Evolutionary conservation across 2,113 vertebrate species (phyloP).

Genomic region (Theristicus caerulescens): DNA sequence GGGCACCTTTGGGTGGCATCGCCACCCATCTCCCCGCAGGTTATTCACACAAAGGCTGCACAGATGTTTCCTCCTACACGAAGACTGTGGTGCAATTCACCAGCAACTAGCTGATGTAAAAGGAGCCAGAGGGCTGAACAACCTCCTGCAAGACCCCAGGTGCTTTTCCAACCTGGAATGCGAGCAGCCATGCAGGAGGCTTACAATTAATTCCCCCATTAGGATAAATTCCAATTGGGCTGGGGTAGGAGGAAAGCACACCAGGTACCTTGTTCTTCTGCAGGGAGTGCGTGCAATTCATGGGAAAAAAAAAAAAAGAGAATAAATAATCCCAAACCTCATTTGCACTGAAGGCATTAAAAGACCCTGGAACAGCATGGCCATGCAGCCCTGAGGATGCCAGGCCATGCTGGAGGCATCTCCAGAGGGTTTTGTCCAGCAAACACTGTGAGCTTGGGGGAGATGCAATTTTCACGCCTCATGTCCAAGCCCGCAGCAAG

Average conservation of each 20-base stretch:
- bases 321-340: neutral
- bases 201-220: neutral
- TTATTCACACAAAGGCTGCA: neutral
- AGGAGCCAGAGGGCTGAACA: neutral
- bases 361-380: neutral
- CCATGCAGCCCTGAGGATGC: neutral
- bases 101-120: neutral
- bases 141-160: neutral
- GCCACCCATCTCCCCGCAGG: rapidly evolving
- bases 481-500: neutral
- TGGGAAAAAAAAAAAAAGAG: rapidly evolving
- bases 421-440: neutral
- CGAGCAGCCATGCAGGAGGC: neutral
- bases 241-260: neutral
- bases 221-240: neutral
- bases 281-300: neutral
- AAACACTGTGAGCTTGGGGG: neutral
- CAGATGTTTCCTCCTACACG: neutral
- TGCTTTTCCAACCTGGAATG: neutral
- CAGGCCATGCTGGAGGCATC: neutral
- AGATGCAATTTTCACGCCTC: neutral
- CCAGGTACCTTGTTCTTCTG: neutral
- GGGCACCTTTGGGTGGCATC: neutral
- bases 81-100: neutral
- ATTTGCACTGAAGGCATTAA: neutral